phyloP scores from a whole-genome alignment of 2,888 invertebrate genomes.

The Mycogona germanica region DNA sequence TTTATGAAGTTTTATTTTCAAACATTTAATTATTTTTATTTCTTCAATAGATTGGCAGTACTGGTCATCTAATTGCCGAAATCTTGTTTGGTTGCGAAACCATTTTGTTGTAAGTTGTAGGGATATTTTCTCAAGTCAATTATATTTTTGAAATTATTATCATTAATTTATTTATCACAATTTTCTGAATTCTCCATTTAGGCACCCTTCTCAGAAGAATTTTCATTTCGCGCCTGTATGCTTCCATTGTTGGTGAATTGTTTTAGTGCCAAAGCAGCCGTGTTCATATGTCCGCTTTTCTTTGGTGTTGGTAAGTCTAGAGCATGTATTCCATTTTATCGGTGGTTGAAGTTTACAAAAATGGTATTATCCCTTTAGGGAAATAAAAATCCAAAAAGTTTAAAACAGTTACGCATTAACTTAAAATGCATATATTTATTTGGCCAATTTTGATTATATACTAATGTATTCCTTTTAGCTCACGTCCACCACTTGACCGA shows the following conservation, averaged over 20 bases:
- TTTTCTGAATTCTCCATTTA: slow-evolving; percentile 20
- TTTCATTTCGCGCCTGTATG: slow-evolving; percentile 92
- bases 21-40: neutral
- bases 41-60: neutral
- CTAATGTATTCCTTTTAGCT: slow-evolving; percentile 53
- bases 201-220: slow-evolving; percentile 89
- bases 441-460: too few relatives aligned
- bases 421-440: too few relatives aligned
- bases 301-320: slow-evolving; percentile 65
- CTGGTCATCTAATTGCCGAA: slow-evolving; percentile 8
- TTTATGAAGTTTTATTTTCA: neutral
- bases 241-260: slow-evolving; percentile 76
- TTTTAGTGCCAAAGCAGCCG: slow-evolving; percentile 47
- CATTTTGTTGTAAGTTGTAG: slow-evolving; percentile 7
- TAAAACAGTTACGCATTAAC: too few relatives aligned
- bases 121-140: neutral
- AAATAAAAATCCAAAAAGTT: too few relatives aligned
- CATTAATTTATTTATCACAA: neutral
- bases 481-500: slow-evolving; percentile 88
- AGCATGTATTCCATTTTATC: neutral
- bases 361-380: neutral
- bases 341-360: neutral
- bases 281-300: slow-evolving; percentile 75
- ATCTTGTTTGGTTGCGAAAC: slow-evolving; percentile 12
- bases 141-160: neutral